Conservation (phyloP, 1,140 invertebrate genomes). For the Pseudachorutes palmiensis region DNA sequence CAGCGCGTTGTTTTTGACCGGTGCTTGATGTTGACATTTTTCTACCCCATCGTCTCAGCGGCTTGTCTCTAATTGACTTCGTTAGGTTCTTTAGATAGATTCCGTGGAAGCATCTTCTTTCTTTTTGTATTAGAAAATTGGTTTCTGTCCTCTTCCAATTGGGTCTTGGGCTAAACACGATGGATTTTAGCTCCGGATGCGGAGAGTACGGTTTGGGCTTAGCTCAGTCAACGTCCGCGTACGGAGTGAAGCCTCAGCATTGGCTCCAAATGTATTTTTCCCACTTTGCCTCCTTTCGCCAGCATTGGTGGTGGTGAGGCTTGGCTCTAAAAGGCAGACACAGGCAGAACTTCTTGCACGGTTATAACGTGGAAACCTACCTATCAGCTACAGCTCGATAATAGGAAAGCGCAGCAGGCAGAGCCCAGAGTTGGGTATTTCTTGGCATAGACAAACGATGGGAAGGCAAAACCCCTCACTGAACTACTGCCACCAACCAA, state of each 20-base stretch:
- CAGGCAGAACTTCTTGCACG: no score
- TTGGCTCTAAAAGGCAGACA: no score
- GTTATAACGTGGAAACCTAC: not conserved
- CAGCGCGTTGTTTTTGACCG: constrained; percentile 24
- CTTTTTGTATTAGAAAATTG: not conserved
- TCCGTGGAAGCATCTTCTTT: not conserved
- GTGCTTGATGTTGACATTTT: constrained; percentile 33
- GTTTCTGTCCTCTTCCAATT: not conserved
- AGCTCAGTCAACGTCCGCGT: not conserved
- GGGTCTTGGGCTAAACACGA: not conserved
- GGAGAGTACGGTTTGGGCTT: constrained; percentile 1
- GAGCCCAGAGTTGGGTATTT: not conserved
- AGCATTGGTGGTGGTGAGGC: not conserved
- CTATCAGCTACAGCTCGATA: not conserved
- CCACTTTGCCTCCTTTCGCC: not conserved
- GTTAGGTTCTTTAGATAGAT: not conserved
- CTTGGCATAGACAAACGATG: not conserved
- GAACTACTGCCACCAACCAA: not conserved
- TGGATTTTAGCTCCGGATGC: not conserved
- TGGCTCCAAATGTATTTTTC: constrained; percentile 1
- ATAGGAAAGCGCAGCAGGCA: not conserved
- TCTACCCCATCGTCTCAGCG: constrained; percentile 28
- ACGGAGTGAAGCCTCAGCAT: not conserved
- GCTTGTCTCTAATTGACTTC: no score
- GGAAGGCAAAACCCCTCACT: not conserved